phyloP scores from a whole-genome alignment of 2,888 invertebrate genomes.

The Lasioglossum oenotherae region DNA sequence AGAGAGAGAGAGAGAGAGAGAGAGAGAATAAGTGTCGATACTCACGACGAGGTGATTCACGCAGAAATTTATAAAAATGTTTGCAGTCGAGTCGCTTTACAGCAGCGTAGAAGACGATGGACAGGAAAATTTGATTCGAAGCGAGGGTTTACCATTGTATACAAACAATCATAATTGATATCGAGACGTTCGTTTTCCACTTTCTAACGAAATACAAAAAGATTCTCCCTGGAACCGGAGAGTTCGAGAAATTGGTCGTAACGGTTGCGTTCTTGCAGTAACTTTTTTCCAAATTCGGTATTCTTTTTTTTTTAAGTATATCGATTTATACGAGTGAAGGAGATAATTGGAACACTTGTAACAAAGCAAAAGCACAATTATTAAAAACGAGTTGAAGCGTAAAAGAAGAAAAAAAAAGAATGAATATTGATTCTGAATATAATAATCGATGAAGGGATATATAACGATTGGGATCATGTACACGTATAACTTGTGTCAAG shows the following conservation, averaged over 20 bases:
- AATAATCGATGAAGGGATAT: constrained; percentile 57
- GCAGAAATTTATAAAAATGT: constrained; percentile 80
- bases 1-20: background rate
- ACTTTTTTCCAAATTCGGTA: constrained; percentile 21
- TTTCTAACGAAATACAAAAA: constrained; percentile 8
- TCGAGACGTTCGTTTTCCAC: constrained; percentile 32
- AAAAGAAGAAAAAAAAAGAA: constrained; percentile 23
- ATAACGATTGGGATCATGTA: constrained; percentile 70
- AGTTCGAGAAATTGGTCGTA: background rate
- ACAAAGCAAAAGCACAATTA: background rate
- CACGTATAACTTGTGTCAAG: constrained; percentile 79
- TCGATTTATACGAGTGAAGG: background rate
- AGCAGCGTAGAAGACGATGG: constrained; percentile 35
- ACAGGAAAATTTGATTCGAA: constrained; percentile 18
- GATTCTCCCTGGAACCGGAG: background rate
- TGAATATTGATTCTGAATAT: constrained; percentile 53
- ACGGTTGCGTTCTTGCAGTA: constrained; percentile 20
- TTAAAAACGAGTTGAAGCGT: constrained; percentile 4
- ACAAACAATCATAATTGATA: constrained; percentile 21
- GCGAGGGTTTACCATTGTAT: constrained; percentile 15
- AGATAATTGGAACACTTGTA: background rate
- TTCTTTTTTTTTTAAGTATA: constrained; percentile 6
- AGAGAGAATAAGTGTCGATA: constrained; percentile 29
- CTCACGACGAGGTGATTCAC: constrained; percentile 44
- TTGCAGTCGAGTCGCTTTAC: constrained; percentile 62